A percentile compares a stretch with the other conserved stretches of the same genome.
Conservation (phyloP, 2,888 invertebrate genomes). For the Pomacea canaliculata region DNA sequence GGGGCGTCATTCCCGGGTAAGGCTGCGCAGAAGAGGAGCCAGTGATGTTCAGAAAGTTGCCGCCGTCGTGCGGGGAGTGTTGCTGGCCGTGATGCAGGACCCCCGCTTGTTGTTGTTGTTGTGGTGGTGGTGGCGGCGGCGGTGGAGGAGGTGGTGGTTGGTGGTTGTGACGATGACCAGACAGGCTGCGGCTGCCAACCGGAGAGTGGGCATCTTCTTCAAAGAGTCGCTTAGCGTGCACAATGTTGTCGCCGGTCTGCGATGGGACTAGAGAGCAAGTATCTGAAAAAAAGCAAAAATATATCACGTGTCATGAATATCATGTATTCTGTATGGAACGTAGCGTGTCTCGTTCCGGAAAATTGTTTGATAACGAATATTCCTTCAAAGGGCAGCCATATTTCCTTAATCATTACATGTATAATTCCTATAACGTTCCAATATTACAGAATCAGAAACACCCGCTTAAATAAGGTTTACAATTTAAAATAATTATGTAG, state of each 20-base stretch:
- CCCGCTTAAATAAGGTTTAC: no score
- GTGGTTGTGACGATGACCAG: slow-evolving; percentile 2
- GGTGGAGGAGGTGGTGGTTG: not conserved
- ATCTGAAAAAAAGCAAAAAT: not conserved
- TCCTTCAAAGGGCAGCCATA: no score
- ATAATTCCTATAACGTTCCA: no score
- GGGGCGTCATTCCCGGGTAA: not conserved
- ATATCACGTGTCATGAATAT: not conserved
- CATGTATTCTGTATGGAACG: no score
- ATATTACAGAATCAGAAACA: no score
- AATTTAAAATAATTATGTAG: no score
- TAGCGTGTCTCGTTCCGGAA: no score
- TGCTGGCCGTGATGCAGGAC: slow-evolving; percentile 24
- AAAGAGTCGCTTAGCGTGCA: slow-evolving; percentile 17
- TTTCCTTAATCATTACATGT: no score
- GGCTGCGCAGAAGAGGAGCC: slow-evolving; percentile 2
- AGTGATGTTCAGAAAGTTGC: slow-evolving; percentile 11
- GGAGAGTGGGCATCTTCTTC: slow-evolving; percentile 10
- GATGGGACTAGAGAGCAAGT: not conserved
- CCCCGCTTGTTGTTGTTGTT: slow-evolving; percentile 8
- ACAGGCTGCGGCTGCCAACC: not conserved
- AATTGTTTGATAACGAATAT: no score
- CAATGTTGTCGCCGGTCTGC: slow-evolving; percentile 2
- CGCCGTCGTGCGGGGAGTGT: slow-evolving; percentile 20
- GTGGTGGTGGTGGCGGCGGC: not conserved